A percentile compares a stretch with the other conserved stretches of the same genome.
Conservation (phyloP, 2,113 vertebrate genomes). For the Colius striatus region DNA sequence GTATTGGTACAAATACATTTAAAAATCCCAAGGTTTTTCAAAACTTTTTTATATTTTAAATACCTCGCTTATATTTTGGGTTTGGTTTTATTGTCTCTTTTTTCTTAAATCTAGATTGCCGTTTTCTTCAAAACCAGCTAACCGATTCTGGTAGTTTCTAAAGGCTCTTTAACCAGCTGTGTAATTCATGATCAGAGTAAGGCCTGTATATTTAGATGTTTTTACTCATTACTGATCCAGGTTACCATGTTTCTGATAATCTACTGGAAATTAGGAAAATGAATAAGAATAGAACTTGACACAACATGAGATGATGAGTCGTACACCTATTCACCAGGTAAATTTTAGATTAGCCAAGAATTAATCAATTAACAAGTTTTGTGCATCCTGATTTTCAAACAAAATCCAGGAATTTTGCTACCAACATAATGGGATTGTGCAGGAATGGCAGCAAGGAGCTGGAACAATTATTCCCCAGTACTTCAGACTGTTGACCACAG, state of each 20-base stretch:
- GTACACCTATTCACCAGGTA: not conserved
- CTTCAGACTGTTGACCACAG: not conserved
- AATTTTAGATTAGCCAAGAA: not conserved
- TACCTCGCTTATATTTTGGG: not conserved
- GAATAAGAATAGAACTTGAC: not conserved
- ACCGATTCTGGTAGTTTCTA: not conserved
- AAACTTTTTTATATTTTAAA: not conserved
- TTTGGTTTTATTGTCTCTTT: not conserved
- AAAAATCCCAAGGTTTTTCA: too few species aligned
- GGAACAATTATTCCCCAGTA: not conserved
- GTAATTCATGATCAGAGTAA: not conserved
- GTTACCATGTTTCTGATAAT: not conserved
- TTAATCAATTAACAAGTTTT: not conserved
- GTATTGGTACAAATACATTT: not conserved
- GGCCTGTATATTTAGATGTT: not conserved
- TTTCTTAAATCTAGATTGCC: not conserved
- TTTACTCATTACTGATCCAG: not conserved
- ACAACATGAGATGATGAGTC: not conserved
- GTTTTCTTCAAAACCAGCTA: not conserved
- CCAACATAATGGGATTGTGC: not conserved
- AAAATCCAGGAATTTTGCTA: not conserved
- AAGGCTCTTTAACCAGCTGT: not conserved
- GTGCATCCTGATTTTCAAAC: not conserved
- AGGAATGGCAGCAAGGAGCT: not conserved
- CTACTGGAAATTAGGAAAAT: not conserved